Evolutionary conservation across 2,113 vertebrate species (phyloP), one percentile per base, ranked within the genome.

Genomic region (Pagrus major): DNA sequence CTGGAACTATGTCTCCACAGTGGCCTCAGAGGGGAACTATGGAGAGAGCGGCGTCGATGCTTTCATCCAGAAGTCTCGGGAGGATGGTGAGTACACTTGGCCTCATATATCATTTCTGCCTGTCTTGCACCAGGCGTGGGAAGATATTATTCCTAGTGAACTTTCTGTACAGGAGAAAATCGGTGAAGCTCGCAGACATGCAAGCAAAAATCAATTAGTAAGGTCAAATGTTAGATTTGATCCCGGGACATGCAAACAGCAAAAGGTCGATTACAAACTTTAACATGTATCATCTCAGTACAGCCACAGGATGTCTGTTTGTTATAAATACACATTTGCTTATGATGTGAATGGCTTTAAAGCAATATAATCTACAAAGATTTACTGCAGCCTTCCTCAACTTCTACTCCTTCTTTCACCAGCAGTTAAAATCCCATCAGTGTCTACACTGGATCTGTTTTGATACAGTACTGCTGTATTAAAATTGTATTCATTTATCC

Each of bases 1-100:
- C 85, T 99, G 97, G 97, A 98, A 97, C 90, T 99, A 99, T 0
- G 97, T 99, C 84, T 98, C 97, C 89, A 99, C 97, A 3, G 93
- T 99, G 59, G 97, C 97, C 78, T 99, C 97, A 0, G 97, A 98
- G 92, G 97, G 97, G 77, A 99, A 96, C 95, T 99, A 99, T 0
- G 97, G 97, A 0, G 97, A 99, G 78, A 99, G 97, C 0, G 97
- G 97, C 0, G 97, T 99, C 47, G 97, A 99, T n/a, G 97, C 97
- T 52, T 99, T 99, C 91, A 96, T 98, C 89, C 97, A 99, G 92
- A 97, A 97, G 91, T 97, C 96, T 78, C 95, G 97, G 4, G 97
- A 98, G 92, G 96, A 97, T 0, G 97, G 97, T 99, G 94, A 97
- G 97, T 94, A 61, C 15, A 0, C 23, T 54, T 21, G 12, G 51